Base-by-base conservation (phyloP, 2,113 vertebrate species). In the Macquaria ambigua region DNA sequence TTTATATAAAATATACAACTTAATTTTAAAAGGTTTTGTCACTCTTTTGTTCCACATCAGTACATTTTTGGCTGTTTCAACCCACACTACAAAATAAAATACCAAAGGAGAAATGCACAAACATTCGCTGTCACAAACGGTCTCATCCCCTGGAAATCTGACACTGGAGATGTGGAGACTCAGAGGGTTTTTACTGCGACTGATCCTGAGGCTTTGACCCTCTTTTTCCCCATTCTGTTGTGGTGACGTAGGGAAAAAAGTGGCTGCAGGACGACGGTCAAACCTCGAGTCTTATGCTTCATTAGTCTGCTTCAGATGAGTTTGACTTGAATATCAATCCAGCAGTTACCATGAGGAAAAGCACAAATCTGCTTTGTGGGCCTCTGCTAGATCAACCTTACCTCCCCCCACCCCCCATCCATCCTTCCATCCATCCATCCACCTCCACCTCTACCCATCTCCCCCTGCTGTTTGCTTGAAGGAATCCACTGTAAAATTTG, bases 301-400 rank as follows among this genome's bases (percentile, higher is more conserved):
- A 87, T 77, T 82, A 74, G 68, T 86, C 74, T 74, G 64, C 73
- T 50, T 80, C 74, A 77, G 7, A 58, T 63, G 69, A 81, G 74
- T 90, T 76, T 81, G 77, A 80, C 86, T 23, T 87, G 90, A 91
- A 86, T 90, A 89, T 84, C 83, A 92, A 89, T 93, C 86, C 85
- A 14, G 1, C 63, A 89, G 85, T 91, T 87, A 93, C 18, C 16
- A 5, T 34, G 28, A 64, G 76, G 70, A 34, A 31, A 52, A 62
- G 63, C 74, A 78, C 74, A 66, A 28, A 67, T 82, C 43, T 82
- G 43, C 70, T 75, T 20, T 31, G 41, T 50, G 46, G 50, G 50
- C n/a, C 39, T 58, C 67, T 80, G 71, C 37, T 59, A 68, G 23
- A 43, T 18, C 59, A 62, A 62, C 64, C 61, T 41, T 16, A 55